Percentiles rank a stretch among this genome's conserved stretches.
Evolutionary conservation across 2,888 invertebrate species (phyloP).

Genomic region (Helleia helle): DNA sequence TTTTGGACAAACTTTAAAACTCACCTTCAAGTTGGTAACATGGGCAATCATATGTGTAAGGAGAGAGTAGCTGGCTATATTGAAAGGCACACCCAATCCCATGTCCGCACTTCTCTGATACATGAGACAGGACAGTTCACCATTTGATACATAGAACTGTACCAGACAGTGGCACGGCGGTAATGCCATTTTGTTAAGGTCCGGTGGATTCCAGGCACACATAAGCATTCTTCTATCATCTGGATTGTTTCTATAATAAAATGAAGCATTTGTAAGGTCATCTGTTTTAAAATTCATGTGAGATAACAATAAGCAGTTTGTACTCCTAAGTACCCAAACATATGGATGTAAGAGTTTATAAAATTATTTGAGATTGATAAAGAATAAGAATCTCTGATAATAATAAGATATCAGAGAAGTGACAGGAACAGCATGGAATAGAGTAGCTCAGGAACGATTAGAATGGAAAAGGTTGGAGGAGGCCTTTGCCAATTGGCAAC

Average conservation of each 20-base stretch:
- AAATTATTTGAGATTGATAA: too few species aligned
- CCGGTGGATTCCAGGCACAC: constrained; percentile 95
- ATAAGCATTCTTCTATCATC: constrained; percentile 92
- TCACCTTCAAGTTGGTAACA: constrained; percentile 89
- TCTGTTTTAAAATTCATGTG: too few species aligned
- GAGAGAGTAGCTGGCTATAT: constrained; percentile 96
- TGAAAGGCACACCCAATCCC: constrained; percentile 98
- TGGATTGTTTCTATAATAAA: constrained; percentile 77
- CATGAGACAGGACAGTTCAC: constrained; percentile 90
- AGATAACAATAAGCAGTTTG: too few species aligned
- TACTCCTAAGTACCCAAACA: too few species aligned
- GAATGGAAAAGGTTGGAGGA: too few species aligned
- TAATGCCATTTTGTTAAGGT: constrained; percentile 92
- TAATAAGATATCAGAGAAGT: too few species aligned
- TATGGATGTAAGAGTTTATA: too few species aligned
- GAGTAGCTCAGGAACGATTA: too few species aligned
- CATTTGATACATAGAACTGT: constrained; percentile 92
- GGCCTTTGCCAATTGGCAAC: too few species aligned
- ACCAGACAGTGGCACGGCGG: constrained; percentile 97
- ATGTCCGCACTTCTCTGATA: constrained; percentile 98
- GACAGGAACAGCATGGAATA: too few species aligned
- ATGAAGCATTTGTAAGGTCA: too few species aligned
- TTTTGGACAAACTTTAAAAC: constrained; percentile 17
- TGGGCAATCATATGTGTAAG: constrained; percentile 97
- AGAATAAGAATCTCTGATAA: too few species aligned